These are phyloP conservation scores for Peromyscus californicus DNA, from an alignment of 2,113 vertebrate species.

Conservation along the genomic window DNA sequence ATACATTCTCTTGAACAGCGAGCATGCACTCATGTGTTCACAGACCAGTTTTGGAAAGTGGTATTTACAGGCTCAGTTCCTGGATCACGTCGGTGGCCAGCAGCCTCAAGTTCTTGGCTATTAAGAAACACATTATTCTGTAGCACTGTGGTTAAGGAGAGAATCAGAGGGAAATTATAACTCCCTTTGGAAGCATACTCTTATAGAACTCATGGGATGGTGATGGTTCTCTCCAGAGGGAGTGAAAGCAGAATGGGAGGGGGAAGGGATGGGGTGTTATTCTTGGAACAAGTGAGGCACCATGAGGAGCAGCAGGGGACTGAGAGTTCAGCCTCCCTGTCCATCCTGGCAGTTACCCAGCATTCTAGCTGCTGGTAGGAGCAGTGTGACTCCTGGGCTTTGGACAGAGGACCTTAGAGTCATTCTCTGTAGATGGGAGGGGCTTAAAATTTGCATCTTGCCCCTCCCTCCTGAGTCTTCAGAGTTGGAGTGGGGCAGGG, in stretches of 20 bases:
- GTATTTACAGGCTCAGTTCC: neutral
- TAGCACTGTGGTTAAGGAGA: neutral
- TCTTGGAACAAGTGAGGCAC: neutral
- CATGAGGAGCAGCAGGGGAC: fast-evolving
- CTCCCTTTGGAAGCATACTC: neutral
- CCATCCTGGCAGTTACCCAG: fast-evolving
- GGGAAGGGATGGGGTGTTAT: fast-evolving
- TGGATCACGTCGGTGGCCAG: neutral
- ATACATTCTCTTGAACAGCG: neutral
- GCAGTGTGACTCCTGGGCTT: neutral
- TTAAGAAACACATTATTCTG: neutral
- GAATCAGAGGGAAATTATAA: neutral
- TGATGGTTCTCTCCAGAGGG: neutral
- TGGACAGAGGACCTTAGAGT: fast-evolving
- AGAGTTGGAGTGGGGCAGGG: neutral
- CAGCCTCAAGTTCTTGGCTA: neutral
- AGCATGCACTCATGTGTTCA: neutral
- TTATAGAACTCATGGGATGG: neutral
- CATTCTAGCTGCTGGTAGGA: fast-evolving
- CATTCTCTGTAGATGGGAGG: neutral
- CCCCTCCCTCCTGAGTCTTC: neutral
- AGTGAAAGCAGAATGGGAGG: neutral
- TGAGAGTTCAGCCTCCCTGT: neutral
- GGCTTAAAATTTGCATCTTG: neutral
- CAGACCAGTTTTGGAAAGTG: neutral